These are phyloP conservation scores for Siderastrea siderea DNA, from an alignment of 92 coral and sea anemone species.

Conservation along the genomic window DNA sequence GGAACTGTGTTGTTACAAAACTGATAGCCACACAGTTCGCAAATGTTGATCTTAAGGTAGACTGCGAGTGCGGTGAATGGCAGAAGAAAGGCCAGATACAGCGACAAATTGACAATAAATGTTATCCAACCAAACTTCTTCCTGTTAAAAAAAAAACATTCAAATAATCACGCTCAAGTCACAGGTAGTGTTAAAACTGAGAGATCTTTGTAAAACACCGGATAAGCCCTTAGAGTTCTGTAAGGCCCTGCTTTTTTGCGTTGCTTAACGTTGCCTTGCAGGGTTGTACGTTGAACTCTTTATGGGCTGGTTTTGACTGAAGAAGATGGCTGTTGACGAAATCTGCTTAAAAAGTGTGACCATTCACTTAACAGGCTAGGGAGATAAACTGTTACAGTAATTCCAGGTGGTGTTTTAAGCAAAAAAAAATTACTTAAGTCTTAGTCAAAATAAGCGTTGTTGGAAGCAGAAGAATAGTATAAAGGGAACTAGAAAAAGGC, in stretches of 20 bases:
- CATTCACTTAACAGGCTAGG: too few relatives aligned
- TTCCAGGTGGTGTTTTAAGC: too few relatives aligned
- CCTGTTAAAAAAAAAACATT: slow-evolving; percentile 46
- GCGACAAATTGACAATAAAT: slow-evolving; percentile 69
- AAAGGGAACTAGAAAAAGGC: neutral
- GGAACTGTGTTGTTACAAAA: neutral
- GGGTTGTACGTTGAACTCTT: too few relatives aligned
- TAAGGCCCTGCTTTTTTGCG: neutral
- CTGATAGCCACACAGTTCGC: slow-evolving; percentile 61
- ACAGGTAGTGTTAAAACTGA: neutral
- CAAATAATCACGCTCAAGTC: neutral
- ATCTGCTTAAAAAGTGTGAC: too few relatives aligned
- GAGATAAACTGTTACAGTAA: too few relatives aligned
- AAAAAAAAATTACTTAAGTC: too few relatives aligned
- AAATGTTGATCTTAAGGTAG: slow-evolving; percentile 68
- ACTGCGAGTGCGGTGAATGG: slow-evolving; percentile 82
- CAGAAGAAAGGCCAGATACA: slow-evolving; percentile 81
- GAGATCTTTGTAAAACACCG: neutral
- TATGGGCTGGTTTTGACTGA: too few relatives aligned
- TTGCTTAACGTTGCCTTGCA: too few relatives aligned
- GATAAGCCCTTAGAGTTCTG: neutral
- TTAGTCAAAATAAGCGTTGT: too few relatives aligned
- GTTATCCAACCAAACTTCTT: slow-evolving; percentile 90
- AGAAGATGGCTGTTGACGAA: too few relatives aligned
- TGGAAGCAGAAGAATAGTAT: neutral